These are phyloP conservation scores for Sycobia sp. DNA, from an alignment of 1,140 invertebrate genomes.

Conservation along the genomic window DNA sequence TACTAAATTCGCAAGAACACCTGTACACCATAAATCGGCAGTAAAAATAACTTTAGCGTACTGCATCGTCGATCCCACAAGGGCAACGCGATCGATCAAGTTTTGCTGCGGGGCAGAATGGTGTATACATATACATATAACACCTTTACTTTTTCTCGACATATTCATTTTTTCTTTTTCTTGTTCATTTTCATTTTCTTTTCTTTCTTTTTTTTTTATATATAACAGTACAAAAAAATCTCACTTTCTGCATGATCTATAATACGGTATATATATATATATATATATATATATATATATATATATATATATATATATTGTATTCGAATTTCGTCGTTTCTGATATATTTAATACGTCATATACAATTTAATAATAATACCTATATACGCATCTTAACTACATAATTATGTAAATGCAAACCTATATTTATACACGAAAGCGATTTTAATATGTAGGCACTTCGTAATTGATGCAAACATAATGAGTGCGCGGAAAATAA, in stretches of 20 bases:
- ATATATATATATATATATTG: no score
- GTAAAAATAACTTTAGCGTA: conserved; percentile 42
- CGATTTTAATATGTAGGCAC: conserved; percentile 21
- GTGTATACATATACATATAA: no score
- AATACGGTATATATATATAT: conserved; percentile 2
- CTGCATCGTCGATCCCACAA: conserved; percentile 30
- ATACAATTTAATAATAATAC: no score
- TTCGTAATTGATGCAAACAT: conserved; percentile 29
- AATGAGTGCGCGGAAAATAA: no score
- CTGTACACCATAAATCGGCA: conserved; percentile 42
- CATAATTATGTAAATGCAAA: no score
- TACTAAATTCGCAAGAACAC: conserved; percentile 33
- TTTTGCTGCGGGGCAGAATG: conserved; percentile 23
- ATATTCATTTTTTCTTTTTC: background rate
- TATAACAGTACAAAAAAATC: conserved; percentile 31
- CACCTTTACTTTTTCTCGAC: background rate
- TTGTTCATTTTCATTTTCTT: conserved; percentile 1
- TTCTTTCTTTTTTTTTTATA: background rate
- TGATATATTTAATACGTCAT: no score
- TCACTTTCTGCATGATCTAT: conserved; percentile 34
- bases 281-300: conserved; percentile 12
- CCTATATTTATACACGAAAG: no score
- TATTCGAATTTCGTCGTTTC: conserved; percentile 36
- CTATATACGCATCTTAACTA: no score
- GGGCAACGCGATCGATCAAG: conserved; percentile 16